Percentiles rank a stretch among this genome's conserved stretches.
Evolutionary conservation across 2,888 invertebrate genomes (phyloP).

Genomic region (Platerodrilus igneus): DNA sequence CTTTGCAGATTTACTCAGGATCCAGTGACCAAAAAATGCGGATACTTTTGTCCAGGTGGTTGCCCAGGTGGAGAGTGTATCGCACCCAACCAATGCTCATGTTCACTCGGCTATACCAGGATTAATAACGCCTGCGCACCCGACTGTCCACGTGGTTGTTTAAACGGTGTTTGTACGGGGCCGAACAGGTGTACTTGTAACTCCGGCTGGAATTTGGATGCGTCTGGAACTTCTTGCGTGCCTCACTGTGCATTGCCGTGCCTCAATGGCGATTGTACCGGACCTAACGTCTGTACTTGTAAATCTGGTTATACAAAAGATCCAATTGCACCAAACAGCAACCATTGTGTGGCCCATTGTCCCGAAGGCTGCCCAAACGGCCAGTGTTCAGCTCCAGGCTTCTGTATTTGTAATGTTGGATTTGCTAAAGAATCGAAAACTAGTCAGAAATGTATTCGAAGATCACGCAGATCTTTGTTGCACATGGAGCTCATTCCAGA

Average conservation of each 20-base stretch:
- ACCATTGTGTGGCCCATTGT: conserved; percentile 55
- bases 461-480: conserved; percentile 44
- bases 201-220: conserved; percentile 45
- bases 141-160: conserved; percentile 47
- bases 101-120: conserved; percentile 45
- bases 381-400: conserved; percentile 66
- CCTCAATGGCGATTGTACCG: conserved; percentile 48
- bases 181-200: conserved; percentile 56
- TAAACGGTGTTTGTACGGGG: conserved; percentile 51
- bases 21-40: conserved; percentile 38
- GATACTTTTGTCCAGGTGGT: conserved; percentile 43
- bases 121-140: conserved; percentile 39
- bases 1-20: conserved; percentile 49
- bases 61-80: conserved; percentile 49
- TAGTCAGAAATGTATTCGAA: conserved; percentile 58
- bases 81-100: conserved; percentile 50
- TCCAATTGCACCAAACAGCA: conserved; percentile 33
- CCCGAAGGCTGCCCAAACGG: conserved; percentile 71
- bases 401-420: conserved; percentile 69
- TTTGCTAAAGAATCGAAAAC: conserved; percentile 63
- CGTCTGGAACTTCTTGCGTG: conserved; percentile 40
- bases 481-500: conserved; percentile 43
- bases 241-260: conserved; percentile 52
- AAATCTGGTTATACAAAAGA: conserved; percentile 47
- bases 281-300: conserved; percentile 46